Percentiles rank a stretch among this genome's conserved stretches.
Evolutionary conservation across 2,888 invertebrate genomes (phyloP).

Genomic region (Suillia variegata): DNA sequence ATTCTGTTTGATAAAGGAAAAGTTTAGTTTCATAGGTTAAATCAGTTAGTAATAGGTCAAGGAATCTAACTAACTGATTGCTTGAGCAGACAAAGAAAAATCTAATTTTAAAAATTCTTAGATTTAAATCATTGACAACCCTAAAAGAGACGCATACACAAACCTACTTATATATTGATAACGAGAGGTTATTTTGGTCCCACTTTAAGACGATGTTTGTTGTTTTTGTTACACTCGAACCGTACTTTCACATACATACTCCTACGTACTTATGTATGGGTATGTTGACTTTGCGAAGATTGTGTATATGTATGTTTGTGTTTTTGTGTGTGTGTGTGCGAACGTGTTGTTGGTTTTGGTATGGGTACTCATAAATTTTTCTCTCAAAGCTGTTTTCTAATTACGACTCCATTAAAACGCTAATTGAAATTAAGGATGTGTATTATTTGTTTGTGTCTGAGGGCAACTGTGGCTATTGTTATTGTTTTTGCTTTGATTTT

Average conservation of each 20-base stretch:
- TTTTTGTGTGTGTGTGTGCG: neutral
- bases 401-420: constrained; percentile 33
- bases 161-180: neutral
- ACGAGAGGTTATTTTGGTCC: neutral
- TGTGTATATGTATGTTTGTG: neutral
- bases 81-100: too few relatives aligned
- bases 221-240: neutral
- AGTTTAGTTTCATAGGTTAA: too few relatives aligned
- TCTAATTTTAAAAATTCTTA: too few relatives aligned
- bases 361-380: constrained; percentile 24
- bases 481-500: too few relatives aligned
- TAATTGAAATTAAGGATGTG: neutral
- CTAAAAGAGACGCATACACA: neutral
- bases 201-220: neutral
- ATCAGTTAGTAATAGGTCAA: too few relatives aligned
- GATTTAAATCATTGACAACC: too few relatives aligned
- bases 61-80: too few relatives aligned
- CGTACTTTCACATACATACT: neutral
- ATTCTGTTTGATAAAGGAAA: too few relatives aligned
- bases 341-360: neutral
- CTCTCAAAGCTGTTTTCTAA: constrained; percentile 31
- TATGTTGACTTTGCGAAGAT: neutral
- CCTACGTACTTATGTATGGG: too few relatives aligned
- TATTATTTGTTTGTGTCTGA: constrained; percentile 2
- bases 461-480: too few relatives aligned